Conservation (phyloP, 2,797 vertebrate genomes). For the Neostethus bicornis region DNA sequence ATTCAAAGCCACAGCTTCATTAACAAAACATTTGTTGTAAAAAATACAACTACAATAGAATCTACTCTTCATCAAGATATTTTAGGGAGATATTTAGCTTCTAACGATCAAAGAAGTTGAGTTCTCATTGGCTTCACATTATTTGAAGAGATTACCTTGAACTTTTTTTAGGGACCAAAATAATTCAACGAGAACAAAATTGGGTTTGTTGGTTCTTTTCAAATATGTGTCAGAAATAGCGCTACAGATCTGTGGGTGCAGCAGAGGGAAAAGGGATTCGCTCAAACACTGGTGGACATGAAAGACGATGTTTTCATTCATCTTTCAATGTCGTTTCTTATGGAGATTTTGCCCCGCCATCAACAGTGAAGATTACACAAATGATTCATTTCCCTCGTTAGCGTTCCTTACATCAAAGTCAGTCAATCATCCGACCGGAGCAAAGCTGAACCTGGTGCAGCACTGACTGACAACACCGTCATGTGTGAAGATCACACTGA, state of each 20-base stretch:
- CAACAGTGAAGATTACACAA: slow-evolving; percentile 10
- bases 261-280: not conserved
- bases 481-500: slow-evolving; percentile 40
- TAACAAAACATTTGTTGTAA: not conserved
- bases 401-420: slow-evolving; percentile 27
- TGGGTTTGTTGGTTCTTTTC: not conserved
- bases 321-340: slow-evolving; percentile 6
- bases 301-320: slow-evolving; percentile 20
- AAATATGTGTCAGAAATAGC: slow-evolving; percentile 4
- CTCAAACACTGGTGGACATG: slow-evolving; percentile 4
- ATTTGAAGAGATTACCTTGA: not conserved
- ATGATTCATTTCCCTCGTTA: slow-evolving; percentile 6
- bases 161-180: not conserved
- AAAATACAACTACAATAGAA: not conserved
- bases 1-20: not conserved
- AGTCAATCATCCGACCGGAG: slow-evolving; percentile 21
- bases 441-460: slow-evolving; percentile 31
- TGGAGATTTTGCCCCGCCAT: slow-evolving; percentile 12
- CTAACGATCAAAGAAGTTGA: not conserved
- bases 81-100: too few relatives aligned
- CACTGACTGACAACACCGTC: slow-evolving; percentile 22
- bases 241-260: not conserved
- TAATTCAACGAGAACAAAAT: not conserved
- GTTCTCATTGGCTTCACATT: too few relatives aligned
- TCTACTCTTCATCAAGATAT: too few relatives aligned